phyloP scores from a whole-genome alignment of 2,888 invertebrate species.

The Drosophila testacea region DNA sequence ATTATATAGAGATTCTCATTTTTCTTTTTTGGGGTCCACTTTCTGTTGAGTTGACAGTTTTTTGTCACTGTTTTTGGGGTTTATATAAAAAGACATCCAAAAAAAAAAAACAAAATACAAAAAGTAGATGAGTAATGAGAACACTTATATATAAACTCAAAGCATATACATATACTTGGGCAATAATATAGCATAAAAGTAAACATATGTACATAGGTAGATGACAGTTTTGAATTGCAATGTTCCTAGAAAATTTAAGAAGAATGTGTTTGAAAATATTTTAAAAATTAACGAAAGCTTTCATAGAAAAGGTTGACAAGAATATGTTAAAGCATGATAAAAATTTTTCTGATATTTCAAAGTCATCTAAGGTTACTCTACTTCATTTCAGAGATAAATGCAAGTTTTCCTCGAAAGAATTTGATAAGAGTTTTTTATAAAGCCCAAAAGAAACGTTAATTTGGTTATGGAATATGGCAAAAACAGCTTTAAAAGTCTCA shows the following conservation, averaged over 20 bases:
- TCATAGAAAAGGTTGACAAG: constrained; percentile 12
- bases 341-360: not conserved
- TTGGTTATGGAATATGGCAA: too few species aligned
- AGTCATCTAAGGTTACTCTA: not conserved
- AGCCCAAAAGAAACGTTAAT: too few species aligned
- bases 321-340: not conserved
- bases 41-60: constrained; percentile 65
- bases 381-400: too few species aligned
- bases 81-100: constrained; percentile 60
- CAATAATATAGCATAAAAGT: not conserved
- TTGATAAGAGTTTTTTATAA: not conserved
- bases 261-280: constrained; percentile 35
- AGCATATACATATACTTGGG: constrained; percentile 5
- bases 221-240: constrained; percentile 14
- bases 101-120: constrained; percentile 32
- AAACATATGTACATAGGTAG: constrained; percentile 22
- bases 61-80: constrained; percentile 43
- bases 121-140: constrained; percentile 72
- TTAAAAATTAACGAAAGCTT: constrained; percentile 19
- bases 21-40: constrained; percentile 57
- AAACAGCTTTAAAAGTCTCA: too few species aligned
- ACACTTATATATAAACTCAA: constrained; percentile 43
- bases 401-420: not conserved
- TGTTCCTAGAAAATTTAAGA: constrained; percentile 43
- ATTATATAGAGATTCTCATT: constrained; percentile 29